Percentiles rank a stretch among this genome's conserved stretches.
Conservation (phyloP, 2,888 invertebrate species). For the Apoda limacodes region DNA sequence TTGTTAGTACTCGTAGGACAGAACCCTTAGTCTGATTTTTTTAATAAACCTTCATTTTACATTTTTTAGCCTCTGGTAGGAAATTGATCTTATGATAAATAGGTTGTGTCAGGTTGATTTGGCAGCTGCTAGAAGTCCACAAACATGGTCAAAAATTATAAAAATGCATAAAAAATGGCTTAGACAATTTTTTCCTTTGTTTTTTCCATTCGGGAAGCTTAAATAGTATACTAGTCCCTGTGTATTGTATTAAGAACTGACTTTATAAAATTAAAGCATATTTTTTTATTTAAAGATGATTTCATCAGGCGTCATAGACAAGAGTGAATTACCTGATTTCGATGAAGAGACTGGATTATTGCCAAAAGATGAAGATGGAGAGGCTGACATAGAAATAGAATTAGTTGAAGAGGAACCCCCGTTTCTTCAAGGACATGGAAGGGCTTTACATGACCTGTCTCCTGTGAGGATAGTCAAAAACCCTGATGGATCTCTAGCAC, state of each 20-base stretch:
- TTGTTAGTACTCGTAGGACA: too few species aligned
- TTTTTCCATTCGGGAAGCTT: too few species aligned
- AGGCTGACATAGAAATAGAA: conserved; percentile 99
- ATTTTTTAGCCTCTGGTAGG: too few species aligned
- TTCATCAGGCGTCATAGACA: conserved; percentile 90
- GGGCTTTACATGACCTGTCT: conserved; percentile 91
- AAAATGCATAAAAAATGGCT: too few species aligned
- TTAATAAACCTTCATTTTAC: too few species aligned
- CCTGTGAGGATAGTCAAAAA: conserved; percentile 98
- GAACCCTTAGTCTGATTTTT: too few species aligned
- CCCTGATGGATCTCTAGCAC: conserved; percentile 98
- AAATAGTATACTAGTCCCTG: background rate
- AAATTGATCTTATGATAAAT: too few species aligned
- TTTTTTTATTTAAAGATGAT: conserved; percentile 85
- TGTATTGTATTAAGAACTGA: too few species aligned
- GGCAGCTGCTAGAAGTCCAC: too few species aligned
- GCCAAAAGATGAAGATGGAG: conserved; percentile 92
- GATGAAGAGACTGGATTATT: conserved; percentile 96
- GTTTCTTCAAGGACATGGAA: conserved; percentile 93
- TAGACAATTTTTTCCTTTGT: background rate
- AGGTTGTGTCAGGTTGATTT: too few species aligned
- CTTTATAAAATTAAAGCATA: background rate
- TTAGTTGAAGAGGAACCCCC: conserved; percentile 99
- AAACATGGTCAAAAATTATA: too few species aligned
- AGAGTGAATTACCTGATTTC: conserved; percentile 96